A percentile compares a stretch with the other conserved stretches of the same genome.
These are phyloP conservation scores for Odontamblyopus rebecca DNA, from an alignment of 2,797 vertebrate genomes.

Conservation along the genomic window DNA sequence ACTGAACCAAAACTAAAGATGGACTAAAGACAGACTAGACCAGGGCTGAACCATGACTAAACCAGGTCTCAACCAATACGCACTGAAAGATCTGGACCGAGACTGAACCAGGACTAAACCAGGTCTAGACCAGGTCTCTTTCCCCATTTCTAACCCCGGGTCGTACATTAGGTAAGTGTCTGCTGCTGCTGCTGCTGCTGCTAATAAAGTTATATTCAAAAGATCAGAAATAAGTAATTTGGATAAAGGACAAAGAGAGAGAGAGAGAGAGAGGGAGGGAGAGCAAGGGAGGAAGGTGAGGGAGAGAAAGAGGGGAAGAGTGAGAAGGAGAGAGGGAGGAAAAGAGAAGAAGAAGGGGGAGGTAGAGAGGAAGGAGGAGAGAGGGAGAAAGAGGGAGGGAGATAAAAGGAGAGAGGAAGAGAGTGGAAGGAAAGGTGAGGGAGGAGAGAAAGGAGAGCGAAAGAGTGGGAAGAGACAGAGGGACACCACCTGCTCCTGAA, in stretches of 20 bases:
- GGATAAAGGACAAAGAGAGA: conserved; percentile 63
- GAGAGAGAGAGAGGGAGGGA: no score
- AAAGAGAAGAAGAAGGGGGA: no score
- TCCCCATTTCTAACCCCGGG: conserved; percentile 47
- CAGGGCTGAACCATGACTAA: neutral
- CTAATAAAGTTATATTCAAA: conserved; percentile 79
- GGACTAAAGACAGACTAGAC: neutral
- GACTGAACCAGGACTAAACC: neutral
- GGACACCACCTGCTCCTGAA: no score
- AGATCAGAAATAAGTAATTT: conserved; percentile 69
- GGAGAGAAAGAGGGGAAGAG: no score
- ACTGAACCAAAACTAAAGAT: neutral
- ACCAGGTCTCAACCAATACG: neutral
- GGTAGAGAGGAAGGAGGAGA: no score
- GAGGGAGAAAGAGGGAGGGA: no score
- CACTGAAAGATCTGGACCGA: neutral
- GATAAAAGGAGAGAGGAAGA: no score
- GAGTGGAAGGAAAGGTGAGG: no score
- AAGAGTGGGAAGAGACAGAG: no score
- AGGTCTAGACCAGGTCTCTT: neutral
- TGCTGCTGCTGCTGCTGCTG: conserved; percentile 31
- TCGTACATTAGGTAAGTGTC: conserved; percentile 58
- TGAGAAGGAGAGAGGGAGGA: no score
- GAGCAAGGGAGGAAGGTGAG: no score
- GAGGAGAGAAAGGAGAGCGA: no score